Base-by-base conservation (phyloP, 2,113 vertebrate genomes). In the Melanostigma gelatinosum region DNA sequence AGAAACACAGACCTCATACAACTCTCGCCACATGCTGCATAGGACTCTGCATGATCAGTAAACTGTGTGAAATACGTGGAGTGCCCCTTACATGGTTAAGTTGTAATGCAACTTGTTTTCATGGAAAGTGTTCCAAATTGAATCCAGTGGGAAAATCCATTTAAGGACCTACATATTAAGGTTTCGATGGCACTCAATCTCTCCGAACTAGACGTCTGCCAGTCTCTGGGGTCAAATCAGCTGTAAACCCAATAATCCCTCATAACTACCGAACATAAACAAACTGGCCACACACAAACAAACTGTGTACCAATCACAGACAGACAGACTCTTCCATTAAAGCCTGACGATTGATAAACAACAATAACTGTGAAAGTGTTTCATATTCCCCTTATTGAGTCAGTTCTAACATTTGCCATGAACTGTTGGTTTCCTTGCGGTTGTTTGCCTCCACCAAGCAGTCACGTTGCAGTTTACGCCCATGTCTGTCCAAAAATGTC, bases 191-290 rank as follows among this genome's bases (percentile, higher is more conserved):
- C 55, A 29, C 6, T 58, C 32, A 58, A 27, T 58, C 27, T 29
- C 4, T 61, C 58, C 8, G 16, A 60, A 60, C 34, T 58, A 58
- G 55, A 58, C 6, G 4, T 60, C 29, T 34, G 66, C 22, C 22
- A 3, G 9, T 55, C 52, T 55, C 52, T 55, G 3, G 52, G 52
- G 22, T 11, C 52, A 55, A n/a, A 24, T 55, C 52, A 55, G 52
- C 8, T 0, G 22, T 11, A 9, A 55, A 22, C 50, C 40, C 27
- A 87, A 77, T 65, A 73, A 77, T 61, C 34, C 58, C 36, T 34
- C 64, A 34, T 6, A 34, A 6, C 34, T 6, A 34, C 34, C 34
- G 15, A 1, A 46, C 5, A 68, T 24, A 58, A 20, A 48, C 24
- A 24, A 24, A 24, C 24, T 24, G 24, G 24, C 24, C 24, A 24